Percentiles rank a stretch among this genome's conserved stretches.
phyloP scores from a whole-genome alignment of 2,888 invertebrate species.

The Aelia acuminata region DNA sequence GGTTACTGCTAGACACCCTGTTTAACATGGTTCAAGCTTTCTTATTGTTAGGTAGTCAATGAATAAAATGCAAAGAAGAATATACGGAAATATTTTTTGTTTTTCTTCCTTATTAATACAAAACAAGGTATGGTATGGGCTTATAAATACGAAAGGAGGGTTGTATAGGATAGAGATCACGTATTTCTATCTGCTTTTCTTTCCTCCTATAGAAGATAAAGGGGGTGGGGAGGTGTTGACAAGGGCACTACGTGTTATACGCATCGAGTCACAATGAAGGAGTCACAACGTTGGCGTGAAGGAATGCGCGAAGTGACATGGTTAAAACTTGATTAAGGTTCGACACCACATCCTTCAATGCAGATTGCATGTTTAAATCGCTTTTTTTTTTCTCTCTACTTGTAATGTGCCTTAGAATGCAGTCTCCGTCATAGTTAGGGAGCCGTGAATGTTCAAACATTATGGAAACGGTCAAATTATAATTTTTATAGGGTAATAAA shows the following conservation, averaged over 20 bases:
- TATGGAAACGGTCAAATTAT: not conserved
- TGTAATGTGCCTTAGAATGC: not conserved
- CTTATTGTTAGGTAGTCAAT: too few species aligned
- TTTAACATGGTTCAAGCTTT: too few species aligned
- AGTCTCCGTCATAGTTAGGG: not conserved
- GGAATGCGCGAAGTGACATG: constrained; percentile 8
- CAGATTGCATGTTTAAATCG: not conserved
- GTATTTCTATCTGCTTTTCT: constrained; percentile 7
- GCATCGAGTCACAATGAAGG: constrained; percentile 1
- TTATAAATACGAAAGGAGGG: not conserved
- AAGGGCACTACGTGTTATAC: not conserved
- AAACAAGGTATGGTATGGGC: not conserved
- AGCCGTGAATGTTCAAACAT: not conserved
- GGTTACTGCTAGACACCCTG: too few species aligned
- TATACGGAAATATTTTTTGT: not conserved
- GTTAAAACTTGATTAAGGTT: constrained; percentile 6
- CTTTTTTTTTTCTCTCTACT: not conserved
- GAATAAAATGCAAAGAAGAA: too few species aligned
- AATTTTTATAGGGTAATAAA: not conserved
- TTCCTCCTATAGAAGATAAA: not conserved
- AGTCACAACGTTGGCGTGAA: not conserved
- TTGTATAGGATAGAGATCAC: not conserved
- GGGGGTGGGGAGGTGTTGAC: not conserved
- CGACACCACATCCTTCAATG: not conserved
- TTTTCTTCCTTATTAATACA: not conserved